Evolutionary conservation across 2,888 invertebrate species (phyloP).

Genomic region (Parnassius mnemosyne): DNA sequence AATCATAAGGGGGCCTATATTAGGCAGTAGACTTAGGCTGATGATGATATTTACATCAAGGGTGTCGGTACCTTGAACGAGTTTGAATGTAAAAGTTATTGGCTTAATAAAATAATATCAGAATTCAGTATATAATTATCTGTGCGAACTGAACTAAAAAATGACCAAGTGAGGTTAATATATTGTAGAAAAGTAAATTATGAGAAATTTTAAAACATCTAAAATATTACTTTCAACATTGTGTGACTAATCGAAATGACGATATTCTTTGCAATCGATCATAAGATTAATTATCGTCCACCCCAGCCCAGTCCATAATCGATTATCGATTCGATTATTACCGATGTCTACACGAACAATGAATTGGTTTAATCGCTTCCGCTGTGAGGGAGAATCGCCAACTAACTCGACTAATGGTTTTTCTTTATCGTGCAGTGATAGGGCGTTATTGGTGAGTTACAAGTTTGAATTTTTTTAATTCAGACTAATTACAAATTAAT

Average conservation of each 20-base stretch:
- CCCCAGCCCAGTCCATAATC: conserved; percentile 15
- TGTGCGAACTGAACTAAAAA: no score
- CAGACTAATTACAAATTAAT: conserved; percentile 10
- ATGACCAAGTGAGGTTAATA: no score
- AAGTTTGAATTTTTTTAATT: conserved; percentile 1
- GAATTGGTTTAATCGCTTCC: conserved; percentile 47
- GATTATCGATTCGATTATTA: conserved; percentile 31
- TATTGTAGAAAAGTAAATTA: no score
- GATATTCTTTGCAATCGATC: conserved; percentile 7
- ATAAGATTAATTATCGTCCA: conserved; percentile 20
- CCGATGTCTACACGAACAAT: conserved; percentile 40
- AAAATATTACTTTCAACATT: background rate
- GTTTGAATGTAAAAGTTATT: no score
- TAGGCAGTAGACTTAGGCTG: no score
- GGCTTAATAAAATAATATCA: no score
- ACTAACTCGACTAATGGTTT: conserved; percentile 24
- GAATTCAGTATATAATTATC: no score
- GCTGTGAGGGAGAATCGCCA: conserved; percentile 31
- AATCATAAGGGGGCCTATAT: no score
- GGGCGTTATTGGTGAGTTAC: conserved; percentile 15
- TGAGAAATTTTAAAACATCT: no score
- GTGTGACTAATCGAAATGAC: conserved; percentile 11
- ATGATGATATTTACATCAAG: no score
- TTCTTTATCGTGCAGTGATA: conserved; percentile 28
- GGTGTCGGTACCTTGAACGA: no score